phyloP scores from a whole-genome alignment of 2,113 vertebrate species.

The Strix uralensis region DNA sequence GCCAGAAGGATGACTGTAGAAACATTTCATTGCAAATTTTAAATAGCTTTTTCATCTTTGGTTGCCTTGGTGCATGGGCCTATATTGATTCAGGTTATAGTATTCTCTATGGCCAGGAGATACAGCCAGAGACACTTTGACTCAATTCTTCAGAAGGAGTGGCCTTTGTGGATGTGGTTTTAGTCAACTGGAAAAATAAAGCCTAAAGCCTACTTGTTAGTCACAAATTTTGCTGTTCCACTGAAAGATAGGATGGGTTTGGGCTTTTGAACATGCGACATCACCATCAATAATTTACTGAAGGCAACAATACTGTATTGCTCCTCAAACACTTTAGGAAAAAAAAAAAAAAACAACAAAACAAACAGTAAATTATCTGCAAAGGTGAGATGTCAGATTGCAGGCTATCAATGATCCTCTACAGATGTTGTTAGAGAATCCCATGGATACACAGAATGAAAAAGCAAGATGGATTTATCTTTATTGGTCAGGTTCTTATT shows the following conservation, averaged over 20 bases:
- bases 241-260: background rate
- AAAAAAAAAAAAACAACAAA: background rate
- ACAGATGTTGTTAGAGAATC: background rate
- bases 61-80: background rate
- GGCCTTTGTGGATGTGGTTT: background rate
- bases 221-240: background rate
- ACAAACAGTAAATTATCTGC: background rate
- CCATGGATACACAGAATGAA: background rate
- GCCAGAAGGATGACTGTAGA: background rate
- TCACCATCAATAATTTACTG: background rate
- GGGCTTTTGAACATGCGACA: background rate
- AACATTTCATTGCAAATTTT: slow-evolving; percentile 3
- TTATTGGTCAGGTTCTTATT: background rate
- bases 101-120: background rate
- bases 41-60: background rate
- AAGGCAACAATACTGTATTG: background rate
- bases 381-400: background rate
- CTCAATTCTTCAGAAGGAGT: background rate
- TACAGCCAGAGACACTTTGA: background rate
- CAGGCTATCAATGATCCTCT: background rate
- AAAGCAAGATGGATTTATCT: background rate
- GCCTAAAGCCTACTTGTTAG: background rate
- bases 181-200: background rate
- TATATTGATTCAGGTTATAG: background rate
- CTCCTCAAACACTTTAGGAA: background rate